Percentiles rank a stretch among this genome's conserved stretches.
Evolutionary conservation across 2,797 vertebrate genomes (phyloP).

Genomic region (Acridotheres tristis): DNA sequence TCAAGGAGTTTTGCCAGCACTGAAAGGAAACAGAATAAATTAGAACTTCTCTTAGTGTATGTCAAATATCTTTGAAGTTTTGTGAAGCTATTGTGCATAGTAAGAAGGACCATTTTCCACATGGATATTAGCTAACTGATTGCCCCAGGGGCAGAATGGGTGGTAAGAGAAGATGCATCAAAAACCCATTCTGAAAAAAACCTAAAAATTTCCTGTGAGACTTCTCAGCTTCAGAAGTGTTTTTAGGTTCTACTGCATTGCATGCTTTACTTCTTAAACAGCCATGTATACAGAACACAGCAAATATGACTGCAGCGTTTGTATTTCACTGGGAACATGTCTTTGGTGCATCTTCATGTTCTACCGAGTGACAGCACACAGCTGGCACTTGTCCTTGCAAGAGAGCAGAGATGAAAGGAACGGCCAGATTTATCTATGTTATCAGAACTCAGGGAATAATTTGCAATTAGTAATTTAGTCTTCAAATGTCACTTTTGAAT

Average conservation of each 20-base stretch:
- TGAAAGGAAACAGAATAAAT: slow-evolving; percentile 36
- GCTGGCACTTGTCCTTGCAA: not conserved
- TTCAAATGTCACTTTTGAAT: not conserved
- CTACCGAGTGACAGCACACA: not conserved
- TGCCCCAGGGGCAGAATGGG: not conserved
- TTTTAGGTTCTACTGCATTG: not conserved
- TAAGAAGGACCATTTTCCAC: not conserved
- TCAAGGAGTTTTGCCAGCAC: not conserved
- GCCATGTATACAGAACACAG: not conserved
- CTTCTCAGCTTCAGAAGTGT: slow-evolving; percentile 5
- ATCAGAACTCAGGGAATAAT: slow-evolving; percentile 14
- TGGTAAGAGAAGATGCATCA: not conserved
- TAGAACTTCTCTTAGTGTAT: not conserved
- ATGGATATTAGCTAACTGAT: not conserved
- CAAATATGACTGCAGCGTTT: not conserved
- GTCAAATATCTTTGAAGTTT: slow-evolving; percentile 36
- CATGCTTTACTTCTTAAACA: not conserved
- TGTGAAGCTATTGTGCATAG: slow-evolving; percentile 4
- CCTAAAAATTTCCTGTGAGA: not conserved
- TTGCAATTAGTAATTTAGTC: slow-evolving; percentile 6
- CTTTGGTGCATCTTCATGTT: not conserved
- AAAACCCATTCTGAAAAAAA: not conserved
- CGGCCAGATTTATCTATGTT: not conserved
- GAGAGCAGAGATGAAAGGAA: not conserved
- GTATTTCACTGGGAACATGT: not conserved